phyloP scores from a whole-genome alignment of 2,113 vertebrate species.

The Syrrhaptes paradoxus region DNA sequence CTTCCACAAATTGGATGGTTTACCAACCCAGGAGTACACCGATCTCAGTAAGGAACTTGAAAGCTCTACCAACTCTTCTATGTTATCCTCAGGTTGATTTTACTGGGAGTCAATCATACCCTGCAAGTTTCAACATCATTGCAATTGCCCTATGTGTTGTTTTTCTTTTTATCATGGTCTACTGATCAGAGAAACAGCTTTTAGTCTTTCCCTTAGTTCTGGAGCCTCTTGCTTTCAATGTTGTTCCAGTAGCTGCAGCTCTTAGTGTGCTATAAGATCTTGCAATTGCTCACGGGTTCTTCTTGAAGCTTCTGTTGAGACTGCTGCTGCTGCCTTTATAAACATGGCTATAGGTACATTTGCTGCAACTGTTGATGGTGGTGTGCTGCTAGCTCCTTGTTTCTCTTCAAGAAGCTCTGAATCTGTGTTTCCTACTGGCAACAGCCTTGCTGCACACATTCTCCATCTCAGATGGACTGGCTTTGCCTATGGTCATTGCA shows the following conservation, averaged over 20 bases:
- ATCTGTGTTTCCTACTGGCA: background rate
- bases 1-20: background rate
- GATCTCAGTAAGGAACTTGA: background rate
- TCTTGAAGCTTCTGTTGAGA: background rate
- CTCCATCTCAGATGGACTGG: background rate
- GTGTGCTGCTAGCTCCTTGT: background rate
- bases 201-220: background rate
- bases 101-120: background rate
- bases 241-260: background rate
- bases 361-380: background rate
- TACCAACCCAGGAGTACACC: background rate
- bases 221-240: background rate
- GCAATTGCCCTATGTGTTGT: background rate
- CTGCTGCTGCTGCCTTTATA: background rate
- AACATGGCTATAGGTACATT: background rate
- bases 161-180: background rate
- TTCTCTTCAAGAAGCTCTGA: background rate
- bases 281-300: background rate
- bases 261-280: background rate
- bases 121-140: background rate
- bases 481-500: background rate
- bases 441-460: background rate
- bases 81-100: background rate
- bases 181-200: background rate
- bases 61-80: background rate